phyloP scores from a whole-genome alignment of 2,888 invertebrate genomes.

The Ephialtes manifestator region DNA sequence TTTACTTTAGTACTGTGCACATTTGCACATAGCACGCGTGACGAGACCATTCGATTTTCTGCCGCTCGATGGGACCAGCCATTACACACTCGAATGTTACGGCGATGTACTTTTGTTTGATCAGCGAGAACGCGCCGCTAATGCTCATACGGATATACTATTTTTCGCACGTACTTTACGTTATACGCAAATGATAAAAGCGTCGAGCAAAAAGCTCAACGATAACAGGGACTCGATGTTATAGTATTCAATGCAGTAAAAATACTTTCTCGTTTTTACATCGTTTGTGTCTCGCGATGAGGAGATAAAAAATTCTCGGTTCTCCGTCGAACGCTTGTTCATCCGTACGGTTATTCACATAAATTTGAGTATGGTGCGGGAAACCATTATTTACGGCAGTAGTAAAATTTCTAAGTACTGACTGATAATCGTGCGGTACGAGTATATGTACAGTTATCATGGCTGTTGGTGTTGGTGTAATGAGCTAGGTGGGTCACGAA shows the following conservation, averaged over 20 bases:
- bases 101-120: slow-evolving; percentile 53
- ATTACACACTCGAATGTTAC: slow-evolving; percentile 30
- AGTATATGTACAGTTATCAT: neutral
- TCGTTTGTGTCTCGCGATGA: slow-evolving; percentile 14
- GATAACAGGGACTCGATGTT: neutral
- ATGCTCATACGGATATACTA: neutral
- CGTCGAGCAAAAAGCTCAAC: slow-evolving; percentile 6
- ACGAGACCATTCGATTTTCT: slow-evolving; percentile 44
- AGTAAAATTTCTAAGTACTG: slow-evolving; percentile 55
- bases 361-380: slow-evolving; percentile 30
- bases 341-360: slow-evolving; percentile 7
- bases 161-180: slow-evolving; percentile 22
- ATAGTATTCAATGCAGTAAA: neutral
- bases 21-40: slow-evolving; percentile 41
- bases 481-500: slow-evolving; percentile 11
- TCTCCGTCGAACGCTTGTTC: slow-evolving; percentile 25
- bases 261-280: slow-evolving; percentile 15
- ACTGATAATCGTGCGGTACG: slow-evolving; percentile 20
- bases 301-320: neutral
- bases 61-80: slow-evolving; percentile 12
- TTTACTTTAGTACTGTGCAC: slow-evolving; percentile 34
- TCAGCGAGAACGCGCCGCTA: slow-evolving; percentile 30
- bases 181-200: slow-evolving; percentile 18
- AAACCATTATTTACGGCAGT: slow-evolving; percentile 38
- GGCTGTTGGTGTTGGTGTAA: slow-evolving; percentile 4